Conservation (phyloP, 1,140 invertebrate species). For the Bombus waltoni region DNA sequence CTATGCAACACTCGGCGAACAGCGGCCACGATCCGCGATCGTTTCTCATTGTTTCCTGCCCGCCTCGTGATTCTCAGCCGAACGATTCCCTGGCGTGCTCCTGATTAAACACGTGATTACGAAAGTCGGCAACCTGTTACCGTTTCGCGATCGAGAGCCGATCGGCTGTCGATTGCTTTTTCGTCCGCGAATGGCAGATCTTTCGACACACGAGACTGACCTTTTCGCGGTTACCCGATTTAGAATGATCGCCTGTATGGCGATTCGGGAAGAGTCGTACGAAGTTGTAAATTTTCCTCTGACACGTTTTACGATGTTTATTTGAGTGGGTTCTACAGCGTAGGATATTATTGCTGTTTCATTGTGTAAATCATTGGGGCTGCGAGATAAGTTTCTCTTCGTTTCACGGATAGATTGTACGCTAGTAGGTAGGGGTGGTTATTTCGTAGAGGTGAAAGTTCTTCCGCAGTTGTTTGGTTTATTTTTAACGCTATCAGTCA, state of each 20-base stretch:
- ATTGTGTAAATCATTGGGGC: background rate
- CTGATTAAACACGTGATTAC: constrained; percentile 31
- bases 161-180: constrained; percentile 3
- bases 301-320: background rate
- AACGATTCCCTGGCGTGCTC: constrained; percentile 13
- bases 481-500: background rate
- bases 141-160: background rate
- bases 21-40: constrained; percentile 48
- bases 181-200: background rate
- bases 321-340: background rate
- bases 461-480: background rate
- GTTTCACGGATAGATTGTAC: background rate
- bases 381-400: background rate
- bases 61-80: no score
- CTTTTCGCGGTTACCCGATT: background rate
- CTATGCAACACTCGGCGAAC: constrained; percentile 39
- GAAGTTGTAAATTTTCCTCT: background rate
- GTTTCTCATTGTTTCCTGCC: constrained; percentile 43
- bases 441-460: no score
- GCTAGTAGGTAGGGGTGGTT: no score
- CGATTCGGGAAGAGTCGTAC: no score
- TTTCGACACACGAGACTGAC: background rate
- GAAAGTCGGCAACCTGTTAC: constrained; percentile 42
- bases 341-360: background rate
- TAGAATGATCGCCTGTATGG: background rate